These are phyloP conservation scores for Pseudococcus jackbeardsleyi DNA, from an alignment of 2,888 invertebrate species.

Conservation along the genomic window DNA sequence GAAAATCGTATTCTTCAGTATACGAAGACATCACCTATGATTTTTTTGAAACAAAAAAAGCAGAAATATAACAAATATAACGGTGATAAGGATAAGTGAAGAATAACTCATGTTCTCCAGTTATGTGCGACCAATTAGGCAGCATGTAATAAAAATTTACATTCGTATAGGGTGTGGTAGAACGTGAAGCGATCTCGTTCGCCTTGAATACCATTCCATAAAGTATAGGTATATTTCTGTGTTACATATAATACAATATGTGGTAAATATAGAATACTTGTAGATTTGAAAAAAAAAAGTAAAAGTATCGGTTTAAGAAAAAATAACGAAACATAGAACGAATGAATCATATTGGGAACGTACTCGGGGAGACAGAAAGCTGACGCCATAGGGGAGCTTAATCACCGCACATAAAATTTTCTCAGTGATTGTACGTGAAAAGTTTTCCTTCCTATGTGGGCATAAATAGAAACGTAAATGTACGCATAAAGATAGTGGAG, in stretches of 20 bases:
- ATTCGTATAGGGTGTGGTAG: slow-evolving; percentile 42
- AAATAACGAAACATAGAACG: background rate
- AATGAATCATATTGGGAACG: background rate
- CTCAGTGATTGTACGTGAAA: background rate
- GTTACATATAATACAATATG: slow-evolving; percentile 32
- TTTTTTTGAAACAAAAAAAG: too few species aligned
- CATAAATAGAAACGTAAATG: background rate
- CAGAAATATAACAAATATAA: background rate
- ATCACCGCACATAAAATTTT: slow-evolving; percentile 14
- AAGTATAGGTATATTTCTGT: background rate
- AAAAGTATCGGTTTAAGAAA: slow-evolving; percentile 7
- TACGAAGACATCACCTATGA: too few species aligned
- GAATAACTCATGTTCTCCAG: slow-evolving; percentile 15
- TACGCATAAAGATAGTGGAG: background rate
- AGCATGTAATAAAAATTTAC: slow-evolving; percentile 25
- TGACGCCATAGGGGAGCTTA: slow-evolving; percentile 7
- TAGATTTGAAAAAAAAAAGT: background rate
- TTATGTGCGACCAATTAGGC: slow-evolving; percentile 2
- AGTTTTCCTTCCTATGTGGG: background rate
- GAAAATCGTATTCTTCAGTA: too few species aligned
- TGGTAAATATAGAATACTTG: slow-evolving; percentile 5
- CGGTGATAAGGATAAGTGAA: background rate
- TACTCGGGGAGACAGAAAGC: background rate
- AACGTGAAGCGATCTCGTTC: slow-evolving; percentile 45
- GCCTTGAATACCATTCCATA: slow-evolving; percentile 42